Conservation (phyloP, 2,888 invertebrate genomes). For the Acleris laterana region DNA sequence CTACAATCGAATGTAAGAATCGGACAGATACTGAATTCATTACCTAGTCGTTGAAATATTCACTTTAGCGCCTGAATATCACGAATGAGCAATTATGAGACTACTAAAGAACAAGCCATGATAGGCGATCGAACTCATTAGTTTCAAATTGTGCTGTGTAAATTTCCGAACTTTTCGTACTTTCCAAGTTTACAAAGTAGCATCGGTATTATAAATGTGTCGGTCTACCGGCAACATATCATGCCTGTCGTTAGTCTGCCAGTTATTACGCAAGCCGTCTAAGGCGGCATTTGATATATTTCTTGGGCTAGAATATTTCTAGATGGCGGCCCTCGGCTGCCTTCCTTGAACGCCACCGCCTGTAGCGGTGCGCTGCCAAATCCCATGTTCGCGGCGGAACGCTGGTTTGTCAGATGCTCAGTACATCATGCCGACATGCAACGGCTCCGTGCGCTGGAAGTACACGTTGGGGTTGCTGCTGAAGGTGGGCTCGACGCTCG, state of each 20-base stretch:
- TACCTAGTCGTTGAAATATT: too few relatives aligned
- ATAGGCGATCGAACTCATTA: not conserved
- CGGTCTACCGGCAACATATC: not conserved
- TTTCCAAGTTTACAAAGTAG: conserved; percentile 9
- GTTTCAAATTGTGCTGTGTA: too few relatives aligned
- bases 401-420: conserved; percentile 84
- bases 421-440: conserved; percentile 97
- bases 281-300: not conserved
- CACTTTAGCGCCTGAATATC: too few relatives aligned
- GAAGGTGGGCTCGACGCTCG: conserved; percentile 92
- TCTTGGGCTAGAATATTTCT: too few relatives aligned
- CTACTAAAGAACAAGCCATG: too few relatives aligned
- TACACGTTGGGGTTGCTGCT: conserved; percentile 96
- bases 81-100: too few relatives aligned
- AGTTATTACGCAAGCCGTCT: not conserved
- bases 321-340: not conserved
- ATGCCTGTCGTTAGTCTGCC: not conserved
- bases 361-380: conserved; percentile 69
- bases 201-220: conserved; percentile 4
- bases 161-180: not conserved
- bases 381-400: conserved; percentile 78
- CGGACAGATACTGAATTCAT: too few relatives aligned
- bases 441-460: conserved; percentile 91
- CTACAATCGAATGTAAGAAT: too few relatives aligned
- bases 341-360: not conserved